Conservation (phyloP, 2,113 vertebrate species). For the Noctilio leporinus region DNA sequence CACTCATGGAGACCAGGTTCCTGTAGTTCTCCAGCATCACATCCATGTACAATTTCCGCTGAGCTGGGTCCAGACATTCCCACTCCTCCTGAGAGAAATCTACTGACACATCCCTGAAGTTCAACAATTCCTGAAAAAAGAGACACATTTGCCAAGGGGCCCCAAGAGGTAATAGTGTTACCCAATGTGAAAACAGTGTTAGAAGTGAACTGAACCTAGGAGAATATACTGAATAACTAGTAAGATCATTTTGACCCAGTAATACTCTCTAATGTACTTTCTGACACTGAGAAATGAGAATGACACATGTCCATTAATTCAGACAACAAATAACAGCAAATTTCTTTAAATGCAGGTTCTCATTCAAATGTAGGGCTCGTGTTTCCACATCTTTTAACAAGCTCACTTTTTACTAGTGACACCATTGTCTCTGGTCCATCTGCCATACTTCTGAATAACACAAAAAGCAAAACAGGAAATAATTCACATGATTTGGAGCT, state of each 20-base stretch:
- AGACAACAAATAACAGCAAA: neutral
- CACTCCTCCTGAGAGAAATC: neutral
- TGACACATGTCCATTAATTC: neutral
- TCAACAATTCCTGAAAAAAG: neutral
- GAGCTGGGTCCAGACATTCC: neutral
- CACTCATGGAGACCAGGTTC: neutral
- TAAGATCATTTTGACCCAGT: neutral
- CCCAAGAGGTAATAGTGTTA: neutral
- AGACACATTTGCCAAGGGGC: neutral
- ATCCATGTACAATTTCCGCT: neutral
- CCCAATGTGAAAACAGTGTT: neutral
- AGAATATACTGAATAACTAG: neutral
- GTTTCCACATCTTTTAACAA: neutral
- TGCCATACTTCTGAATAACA: neutral
- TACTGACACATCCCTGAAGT: neutral
- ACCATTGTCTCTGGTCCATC: neutral
- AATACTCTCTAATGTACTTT: neutral
- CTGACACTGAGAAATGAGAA: neutral
- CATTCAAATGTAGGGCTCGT: neutral
- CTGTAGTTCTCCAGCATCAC: neutral
- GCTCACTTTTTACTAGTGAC: neutral
- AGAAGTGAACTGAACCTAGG: neutral
- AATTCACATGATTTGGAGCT: neutral
- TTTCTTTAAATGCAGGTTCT: neutral
- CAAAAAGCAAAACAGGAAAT: neutral